These are phyloP conservation scores for Acrocephalus kingi DNA, from an alignment of 2,113 vertebrate genomes.

Conservation along the genomic window DNA sequence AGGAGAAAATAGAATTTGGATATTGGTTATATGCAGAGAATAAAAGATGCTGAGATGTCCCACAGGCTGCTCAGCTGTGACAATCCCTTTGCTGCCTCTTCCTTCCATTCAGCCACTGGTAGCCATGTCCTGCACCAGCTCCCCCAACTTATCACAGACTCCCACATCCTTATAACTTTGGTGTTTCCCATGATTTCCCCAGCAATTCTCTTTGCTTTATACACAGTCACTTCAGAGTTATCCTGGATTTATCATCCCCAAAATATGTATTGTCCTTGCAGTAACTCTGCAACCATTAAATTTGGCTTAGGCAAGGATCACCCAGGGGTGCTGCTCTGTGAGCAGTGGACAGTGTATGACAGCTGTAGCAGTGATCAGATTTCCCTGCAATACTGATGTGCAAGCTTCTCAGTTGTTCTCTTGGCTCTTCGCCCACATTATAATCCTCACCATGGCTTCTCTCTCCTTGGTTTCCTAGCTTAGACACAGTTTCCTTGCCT, in stretches of 20 bases:
- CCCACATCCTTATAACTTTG: not conserved
- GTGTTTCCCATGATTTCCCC: not conserved
- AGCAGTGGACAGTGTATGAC: not conserved
- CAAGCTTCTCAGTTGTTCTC: not conserved
- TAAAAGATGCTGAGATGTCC: not conserved
- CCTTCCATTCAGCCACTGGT: not conserved
- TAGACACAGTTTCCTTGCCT: not conserved
- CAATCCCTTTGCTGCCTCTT: not conserved
- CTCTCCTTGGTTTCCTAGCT: not conserved
- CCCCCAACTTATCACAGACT: not conserved
- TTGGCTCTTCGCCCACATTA: not conserved
- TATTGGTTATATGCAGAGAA: not conserved
- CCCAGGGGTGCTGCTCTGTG: not conserved
- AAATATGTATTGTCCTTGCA: not conserved
- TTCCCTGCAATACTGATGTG: not conserved
- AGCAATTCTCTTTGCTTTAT: not conserved
- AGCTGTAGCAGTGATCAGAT: not conserved
- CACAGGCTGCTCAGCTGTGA: not conserved
- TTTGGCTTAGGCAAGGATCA: not conserved
- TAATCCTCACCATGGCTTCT: not conserved
- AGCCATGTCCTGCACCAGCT: rapidly evolving
- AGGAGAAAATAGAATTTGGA: not conserved
- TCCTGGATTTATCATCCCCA: not conserved
- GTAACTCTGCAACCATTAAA: not conserved
- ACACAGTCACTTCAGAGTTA: not conserved